phyloP scores from a whole-genome alignment of 2,113 vertebrate genomes.

The Salvelinus alpinus region DNA sequence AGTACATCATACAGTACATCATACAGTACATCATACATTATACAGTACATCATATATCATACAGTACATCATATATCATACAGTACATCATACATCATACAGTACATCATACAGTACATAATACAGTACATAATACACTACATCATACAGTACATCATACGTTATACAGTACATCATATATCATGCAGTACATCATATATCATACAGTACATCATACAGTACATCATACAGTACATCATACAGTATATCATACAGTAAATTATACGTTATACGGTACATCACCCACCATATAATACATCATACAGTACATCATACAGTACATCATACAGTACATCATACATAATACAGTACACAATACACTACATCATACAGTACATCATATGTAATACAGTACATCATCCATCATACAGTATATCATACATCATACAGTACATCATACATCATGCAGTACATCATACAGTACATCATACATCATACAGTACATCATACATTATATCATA shows the following conservation, averaged over 20 bases:
- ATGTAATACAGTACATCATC: too few species aligned
- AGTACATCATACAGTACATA: too few species aligned
- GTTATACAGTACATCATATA: too few species aligned
- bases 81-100: neutral
- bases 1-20: too few species aligned
- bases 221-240: neutral
- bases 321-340: neutral
- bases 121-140: neutral
- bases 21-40: too few species aligned
- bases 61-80: neutral
- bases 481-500: neutral
- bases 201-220: neutral
- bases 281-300: neutral
- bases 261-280: too few species aligned
- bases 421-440: neutral
- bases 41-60: too few species aligned
- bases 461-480: neutral
- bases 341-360: neutral
- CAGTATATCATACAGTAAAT: neutral
- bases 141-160: neutral
- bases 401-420: neutral
- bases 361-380: too few species aligned
- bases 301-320: conserved; percentile 10
- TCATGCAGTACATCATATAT: neutral
- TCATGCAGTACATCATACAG: neutral